Conservation (phyloP, 2,888 invertebrate genomes). For the Hartigia nigra region DNA sequence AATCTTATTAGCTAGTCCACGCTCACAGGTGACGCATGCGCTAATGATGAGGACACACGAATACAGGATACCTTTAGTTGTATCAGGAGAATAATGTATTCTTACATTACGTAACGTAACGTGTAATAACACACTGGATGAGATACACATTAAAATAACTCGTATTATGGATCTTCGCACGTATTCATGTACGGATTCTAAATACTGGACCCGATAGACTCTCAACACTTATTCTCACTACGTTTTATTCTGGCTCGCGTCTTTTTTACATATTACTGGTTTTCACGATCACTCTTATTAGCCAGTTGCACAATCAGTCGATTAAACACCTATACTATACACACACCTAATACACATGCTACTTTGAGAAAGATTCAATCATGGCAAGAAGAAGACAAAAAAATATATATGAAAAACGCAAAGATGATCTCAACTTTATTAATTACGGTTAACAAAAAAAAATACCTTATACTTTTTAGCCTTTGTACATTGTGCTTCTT, state of each 20-base stretch:
- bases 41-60: conserved; percentile 8
- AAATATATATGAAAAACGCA: conserved; percentile 34
- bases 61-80: background rate
- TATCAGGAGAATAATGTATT: background rate
- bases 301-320: conserved; percentile 19
- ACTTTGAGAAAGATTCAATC: conserved; percentile 22
- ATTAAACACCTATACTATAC: background rate
- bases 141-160: background rate
- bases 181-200: background rate
- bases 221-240: background rate
- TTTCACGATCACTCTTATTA: conserved; percentile 6
- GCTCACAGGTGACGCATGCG: conserved; percentile 41
- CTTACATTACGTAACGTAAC: conserved; percentile 3
- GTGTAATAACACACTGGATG: background rate
- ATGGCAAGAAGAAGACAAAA: conserved; percentile 22
- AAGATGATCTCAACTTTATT: conserved; percentile 62
- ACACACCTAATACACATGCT: conserved; percentile 19
- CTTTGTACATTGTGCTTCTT: conserved; percentile 62
- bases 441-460: conserved; percentile 44
- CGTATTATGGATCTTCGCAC: background rate
- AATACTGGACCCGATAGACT: background rate
- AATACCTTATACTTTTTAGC: conserved; percentile 46
- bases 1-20: conserved; percentile 57
- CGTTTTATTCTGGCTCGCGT: background rate
- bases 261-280: conserved; percentile 2